A percentile compares a stretch with the other conserved stretches of the same genome.
phyloP scores from a whole-genome alignment of 2,113 vertebrate genomes.

The Oxygymnocypris stewartii region DNA sequence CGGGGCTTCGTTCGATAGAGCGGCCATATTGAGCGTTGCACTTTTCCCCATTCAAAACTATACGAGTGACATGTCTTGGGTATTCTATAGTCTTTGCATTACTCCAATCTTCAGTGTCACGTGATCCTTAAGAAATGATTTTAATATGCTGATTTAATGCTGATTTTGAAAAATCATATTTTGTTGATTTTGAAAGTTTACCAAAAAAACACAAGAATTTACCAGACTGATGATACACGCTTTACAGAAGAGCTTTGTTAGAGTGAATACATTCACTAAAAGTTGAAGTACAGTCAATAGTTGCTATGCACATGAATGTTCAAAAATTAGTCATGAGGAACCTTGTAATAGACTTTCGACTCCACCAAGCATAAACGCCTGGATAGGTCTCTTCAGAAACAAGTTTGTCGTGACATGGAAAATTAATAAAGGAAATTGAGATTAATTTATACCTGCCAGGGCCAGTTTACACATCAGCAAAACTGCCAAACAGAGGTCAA shows the following conservation, averaged over 20 bases:
- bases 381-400: constrained; percentile 75
- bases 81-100: too few relatives aligned
- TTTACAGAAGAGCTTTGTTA: neutral
- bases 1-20: too few relatives aligned
- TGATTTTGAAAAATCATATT: too few relatives aligned
- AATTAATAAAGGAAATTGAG: constrained; percentile 86
- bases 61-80: too few relatives aligned
- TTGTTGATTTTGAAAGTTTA: neutral
- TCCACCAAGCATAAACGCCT: constrained; percentile 58
- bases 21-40: too few relatives aligned
- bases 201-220: neutral
- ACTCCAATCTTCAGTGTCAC: neutral
- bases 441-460: constrained; percentile 78
- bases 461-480: constrained; percentile 76
- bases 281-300: constrained; percentile 15
- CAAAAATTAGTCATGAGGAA: constrained; percentile 37
- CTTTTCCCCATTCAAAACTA: too few relatives aligned
- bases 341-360: constrained; percentile 53
- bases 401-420: constrained; percentile 74
- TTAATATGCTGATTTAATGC: neutral
- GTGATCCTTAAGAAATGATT: neutral
- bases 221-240: neutral
- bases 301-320: constrained; percentile 13
- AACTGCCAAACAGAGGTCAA: constrained; percentile 77
- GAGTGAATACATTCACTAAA: neutral